Evolutionary conservation across 2,888 invertebrate species (phyloP).

Genomic region (Drosophila atroscutellata): DNA sequence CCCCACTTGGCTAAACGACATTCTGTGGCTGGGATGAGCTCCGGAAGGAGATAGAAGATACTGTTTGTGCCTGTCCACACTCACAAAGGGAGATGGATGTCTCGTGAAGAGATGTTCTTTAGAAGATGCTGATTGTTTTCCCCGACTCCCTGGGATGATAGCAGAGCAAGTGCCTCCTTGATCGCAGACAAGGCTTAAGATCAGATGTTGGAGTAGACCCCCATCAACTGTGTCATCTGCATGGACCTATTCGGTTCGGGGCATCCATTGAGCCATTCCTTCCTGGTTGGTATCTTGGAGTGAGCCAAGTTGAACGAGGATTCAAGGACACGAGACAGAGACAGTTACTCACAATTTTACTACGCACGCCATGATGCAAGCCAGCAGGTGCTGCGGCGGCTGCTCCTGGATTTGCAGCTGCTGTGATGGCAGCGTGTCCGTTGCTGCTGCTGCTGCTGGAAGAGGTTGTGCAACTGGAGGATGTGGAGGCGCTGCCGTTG

Average conservation of each 20-base stretch:
- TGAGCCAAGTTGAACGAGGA: not conserved
- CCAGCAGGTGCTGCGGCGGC: conserved; percentile 33
- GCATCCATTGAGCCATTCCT: not conserved
- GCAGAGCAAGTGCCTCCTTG: not conserved
- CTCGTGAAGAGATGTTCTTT: not conserved
- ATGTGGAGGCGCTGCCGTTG: conserved; percentile 18
- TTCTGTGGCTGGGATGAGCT: not conserved
- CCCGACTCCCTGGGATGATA: not conserved
- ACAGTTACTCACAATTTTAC: conserved; percentile 77
- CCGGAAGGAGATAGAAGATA: not conserved
- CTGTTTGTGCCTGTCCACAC: not conserved
- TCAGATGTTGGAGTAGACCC: not conserved
- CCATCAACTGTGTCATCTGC: not conserved
- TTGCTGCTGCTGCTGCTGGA: conserved; percentile 30
- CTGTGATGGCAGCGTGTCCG: conserved; percentile 29
- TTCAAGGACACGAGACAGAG: not conserved
- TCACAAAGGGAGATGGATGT: not conserved
- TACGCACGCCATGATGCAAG: conserved; percentile 67
- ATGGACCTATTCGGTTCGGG: not conserved
- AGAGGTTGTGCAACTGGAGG: conserved; percentile 14
- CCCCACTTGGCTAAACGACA: not conserved
- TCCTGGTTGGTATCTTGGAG: not conserved
- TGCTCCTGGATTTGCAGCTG: not conserved
- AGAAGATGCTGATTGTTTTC: not conserved
- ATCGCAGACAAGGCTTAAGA: not conserved